Evolutionary conservation across 2,113 vertebrate species (phyloP).

Genomic region (Australoheros scitulus): DNA sequence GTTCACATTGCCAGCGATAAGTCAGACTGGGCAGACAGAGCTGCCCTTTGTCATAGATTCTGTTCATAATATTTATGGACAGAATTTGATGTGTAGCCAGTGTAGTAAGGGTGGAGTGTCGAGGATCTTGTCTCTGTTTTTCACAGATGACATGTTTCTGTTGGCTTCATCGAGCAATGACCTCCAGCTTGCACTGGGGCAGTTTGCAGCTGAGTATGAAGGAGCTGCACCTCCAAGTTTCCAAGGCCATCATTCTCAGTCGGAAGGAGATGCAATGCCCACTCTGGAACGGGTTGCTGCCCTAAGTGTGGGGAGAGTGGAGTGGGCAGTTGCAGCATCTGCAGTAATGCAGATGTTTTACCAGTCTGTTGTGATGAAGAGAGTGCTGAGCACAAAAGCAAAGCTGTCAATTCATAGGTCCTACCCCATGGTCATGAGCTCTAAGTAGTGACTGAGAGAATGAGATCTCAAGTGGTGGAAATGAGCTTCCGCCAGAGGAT

Average conservation of each 20-base stretch:
- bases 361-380: too few relatives aligned
- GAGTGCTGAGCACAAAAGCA: too few relatives aligned
- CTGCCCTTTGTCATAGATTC: neutral
- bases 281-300: neutral
- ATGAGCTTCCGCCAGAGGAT: too few relatives aligned
- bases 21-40: neutral
- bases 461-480: too few relatives aligned
- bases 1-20: neutral
- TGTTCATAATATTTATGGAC: slow-evolving; percentile 2
- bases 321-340: too few relatives aligned
- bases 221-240: too few relatives aligned
- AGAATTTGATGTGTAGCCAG: neutral
- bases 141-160: neutral
- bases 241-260: neutral
- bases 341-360: too few relatives aligned
- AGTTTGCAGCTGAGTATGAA: neutral
- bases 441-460: too few relatives aligned
- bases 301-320: too few relatives aligned
- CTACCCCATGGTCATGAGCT: too few relatives aligned
- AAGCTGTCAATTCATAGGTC: too few relatives aligned
- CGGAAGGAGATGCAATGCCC: accelerated
- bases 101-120: neutral
- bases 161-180: neutral
- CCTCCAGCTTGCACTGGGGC: neutral
- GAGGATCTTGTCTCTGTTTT: neutral